Percentiles rank a stretch among this genome's conserved stretches.
Conservation (phyloP, 2,113 vertebrate genomes). For the Rynchops niger region DNA sequence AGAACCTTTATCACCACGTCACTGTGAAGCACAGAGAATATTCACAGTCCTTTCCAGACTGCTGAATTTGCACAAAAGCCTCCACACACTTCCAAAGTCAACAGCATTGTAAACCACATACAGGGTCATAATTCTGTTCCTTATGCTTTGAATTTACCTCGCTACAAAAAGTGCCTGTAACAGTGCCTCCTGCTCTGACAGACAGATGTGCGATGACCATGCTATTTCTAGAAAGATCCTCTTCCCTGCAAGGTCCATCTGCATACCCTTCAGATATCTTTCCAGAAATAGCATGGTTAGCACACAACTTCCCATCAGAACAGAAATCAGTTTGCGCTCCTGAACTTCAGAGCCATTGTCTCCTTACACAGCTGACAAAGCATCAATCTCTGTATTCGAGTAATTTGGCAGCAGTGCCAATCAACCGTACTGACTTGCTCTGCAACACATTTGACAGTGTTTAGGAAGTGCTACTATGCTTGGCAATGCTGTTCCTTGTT, state of each 20-base stretch:
- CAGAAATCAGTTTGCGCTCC: background rate
- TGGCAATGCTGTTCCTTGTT: background rate
- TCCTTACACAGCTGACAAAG: background rate
- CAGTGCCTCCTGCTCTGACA: background rate
- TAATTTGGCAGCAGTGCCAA: background rate
- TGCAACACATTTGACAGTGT: conserved; percentile 14
- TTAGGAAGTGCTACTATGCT: conserved; percentile 14
- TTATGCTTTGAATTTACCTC: background rate
- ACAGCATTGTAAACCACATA: background rate
- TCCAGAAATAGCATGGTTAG: background rate
- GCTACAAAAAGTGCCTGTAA: background rate
- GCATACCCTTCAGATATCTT: background rate
- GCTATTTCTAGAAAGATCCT: background rate
- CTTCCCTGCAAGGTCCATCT: background rate
- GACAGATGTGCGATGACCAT: background rate
- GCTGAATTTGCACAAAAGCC: background rate
- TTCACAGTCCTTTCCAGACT: background rate
- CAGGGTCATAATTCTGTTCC: background rate
- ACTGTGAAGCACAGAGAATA: background rate
- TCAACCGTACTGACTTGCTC: background rate
- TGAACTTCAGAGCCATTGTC: background rate
- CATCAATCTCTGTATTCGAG: background rate
- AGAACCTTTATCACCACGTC: background rate
- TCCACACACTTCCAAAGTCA: background rate
- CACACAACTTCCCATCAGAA: background rate